phyloP scores from a whole-genome alignment of 2,113 vertebrate species.

The Myotis brandtii region DNA sequence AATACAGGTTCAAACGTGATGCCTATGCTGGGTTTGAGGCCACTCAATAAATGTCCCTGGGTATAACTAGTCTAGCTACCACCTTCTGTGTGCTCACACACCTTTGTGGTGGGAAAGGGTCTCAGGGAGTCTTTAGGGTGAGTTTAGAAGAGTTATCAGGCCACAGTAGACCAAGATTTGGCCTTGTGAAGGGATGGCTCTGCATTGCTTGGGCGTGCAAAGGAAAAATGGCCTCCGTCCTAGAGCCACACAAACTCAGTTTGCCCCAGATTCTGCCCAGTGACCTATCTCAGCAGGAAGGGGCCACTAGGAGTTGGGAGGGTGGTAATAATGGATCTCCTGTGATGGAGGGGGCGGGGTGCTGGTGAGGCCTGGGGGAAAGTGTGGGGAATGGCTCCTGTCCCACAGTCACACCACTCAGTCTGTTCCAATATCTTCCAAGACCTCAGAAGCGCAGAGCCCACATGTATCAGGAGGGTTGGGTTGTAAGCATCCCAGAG shows the following conservation, averaged over 20 bases:
- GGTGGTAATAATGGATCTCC: background rate
- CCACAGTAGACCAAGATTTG: background rate
- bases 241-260: background rate
- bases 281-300: background rate
- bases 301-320: background rate
- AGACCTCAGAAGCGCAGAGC: background rate
- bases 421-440: background rate
- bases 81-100: background rate
- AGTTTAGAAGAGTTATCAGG: background rate
- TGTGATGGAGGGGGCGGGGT: background rate
- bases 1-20: background rate
- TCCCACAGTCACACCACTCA: background rate
- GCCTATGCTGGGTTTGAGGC: background rate
- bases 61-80: background rate
- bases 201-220: background rate
- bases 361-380: background rate
- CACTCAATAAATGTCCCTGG: background rate
- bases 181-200: background rate
- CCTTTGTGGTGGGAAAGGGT: background rate
- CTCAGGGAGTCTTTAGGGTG: background rate
- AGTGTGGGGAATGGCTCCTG: background rate
- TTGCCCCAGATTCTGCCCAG: background rate
- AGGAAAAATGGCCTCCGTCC: background rate
- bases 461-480: background rate
- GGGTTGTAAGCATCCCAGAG: background rate